Conservation (phyloP, 2,113 vertebrate genomes). For the Petaurus breviceps region DNA sequence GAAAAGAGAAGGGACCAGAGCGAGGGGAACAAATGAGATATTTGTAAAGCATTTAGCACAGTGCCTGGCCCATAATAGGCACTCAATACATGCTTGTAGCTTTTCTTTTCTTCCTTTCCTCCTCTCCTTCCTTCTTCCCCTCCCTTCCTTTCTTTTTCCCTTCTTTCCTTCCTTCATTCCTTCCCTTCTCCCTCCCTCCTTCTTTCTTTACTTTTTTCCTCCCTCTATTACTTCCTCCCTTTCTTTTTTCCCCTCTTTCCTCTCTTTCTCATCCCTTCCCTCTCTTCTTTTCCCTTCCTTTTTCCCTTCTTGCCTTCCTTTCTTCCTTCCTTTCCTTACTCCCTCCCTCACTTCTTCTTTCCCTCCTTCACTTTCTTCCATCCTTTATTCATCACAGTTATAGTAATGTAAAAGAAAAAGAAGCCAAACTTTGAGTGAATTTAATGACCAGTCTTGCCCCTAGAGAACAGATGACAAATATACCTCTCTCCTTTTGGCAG, state of each 20-base stretch:
- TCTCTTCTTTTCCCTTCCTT: background rate
- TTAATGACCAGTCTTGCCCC: background rate
- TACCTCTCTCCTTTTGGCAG: background rate
- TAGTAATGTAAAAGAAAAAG: background rate
- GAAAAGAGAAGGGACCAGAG: too few species aligned
- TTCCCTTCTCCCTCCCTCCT: background rate
- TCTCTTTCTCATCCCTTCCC: background rate
- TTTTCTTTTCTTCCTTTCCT: background rate
- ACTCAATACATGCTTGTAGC: background rate
- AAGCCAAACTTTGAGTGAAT: background rate
- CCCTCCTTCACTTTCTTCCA: background rate
- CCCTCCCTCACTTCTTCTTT: background rate
- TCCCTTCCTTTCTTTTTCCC: background rate
- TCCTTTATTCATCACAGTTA: background rate
- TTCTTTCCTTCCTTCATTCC: background rate
- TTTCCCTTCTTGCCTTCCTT: background rate
- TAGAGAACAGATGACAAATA: background rate
- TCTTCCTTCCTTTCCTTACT: background rate
- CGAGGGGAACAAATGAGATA: background rate
- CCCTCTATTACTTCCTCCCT: background rate
- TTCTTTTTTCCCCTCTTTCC: background rate
- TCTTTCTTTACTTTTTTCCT: background rate
- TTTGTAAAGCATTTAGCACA: fast-evolving
- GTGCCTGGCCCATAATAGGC: background rate
- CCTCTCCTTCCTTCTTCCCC: too few species aligned